Evolutionary conservation across 2,113 vertebrate species (phyloP), one percentile per base, ranked within the genome.

Genomic region (Zonotrichia leucophrys): DNA sequence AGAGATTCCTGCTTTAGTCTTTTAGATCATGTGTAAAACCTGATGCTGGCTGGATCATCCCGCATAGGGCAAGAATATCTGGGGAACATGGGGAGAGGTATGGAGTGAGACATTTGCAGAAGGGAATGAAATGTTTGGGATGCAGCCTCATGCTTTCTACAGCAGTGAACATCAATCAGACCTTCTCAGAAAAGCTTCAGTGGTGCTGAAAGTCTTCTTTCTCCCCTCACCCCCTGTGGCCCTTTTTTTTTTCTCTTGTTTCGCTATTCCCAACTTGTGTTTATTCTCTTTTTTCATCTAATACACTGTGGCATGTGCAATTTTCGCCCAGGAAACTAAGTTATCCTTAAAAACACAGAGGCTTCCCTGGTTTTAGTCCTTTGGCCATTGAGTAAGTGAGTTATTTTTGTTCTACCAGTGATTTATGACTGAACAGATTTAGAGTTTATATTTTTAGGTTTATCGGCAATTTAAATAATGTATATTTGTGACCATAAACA

Each of bases 131-230:
- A 97, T 92, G 92, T 96, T 94, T 95, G 97, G 96, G 97, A 97
- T 95, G 94, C 89, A 93, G 83, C 82, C 93, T 93, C 74, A 92
- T 92, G 94, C 94, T 96, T 97, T 95, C 77, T 96, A 89, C 95
- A 93, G 92, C 95, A 96, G 98, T 97, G 94, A 93, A 82, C 94
- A 98, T 98, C 97, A 97, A 95, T 98, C 97, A 97, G 91, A 94
- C 92, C 96, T 97, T 98, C 98, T 97, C 96, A 97, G 98, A 98
- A 98, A 89, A 86, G 74, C 30, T 63, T 83, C 49, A 63, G 18
- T 31, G 80, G 83, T 95, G 79, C 77, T 89, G 92, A 67, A 89
- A 84, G 33, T 59, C 33, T 89, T 49, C 24, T 35, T 60, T 35
- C 14, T 7, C 17, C 37, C 11, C 44, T 7, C 6, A 4, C 7